Conservation (phyloP, 2,888 invertebrate genomes). For the Tricholauxania praeusta region DNA sequence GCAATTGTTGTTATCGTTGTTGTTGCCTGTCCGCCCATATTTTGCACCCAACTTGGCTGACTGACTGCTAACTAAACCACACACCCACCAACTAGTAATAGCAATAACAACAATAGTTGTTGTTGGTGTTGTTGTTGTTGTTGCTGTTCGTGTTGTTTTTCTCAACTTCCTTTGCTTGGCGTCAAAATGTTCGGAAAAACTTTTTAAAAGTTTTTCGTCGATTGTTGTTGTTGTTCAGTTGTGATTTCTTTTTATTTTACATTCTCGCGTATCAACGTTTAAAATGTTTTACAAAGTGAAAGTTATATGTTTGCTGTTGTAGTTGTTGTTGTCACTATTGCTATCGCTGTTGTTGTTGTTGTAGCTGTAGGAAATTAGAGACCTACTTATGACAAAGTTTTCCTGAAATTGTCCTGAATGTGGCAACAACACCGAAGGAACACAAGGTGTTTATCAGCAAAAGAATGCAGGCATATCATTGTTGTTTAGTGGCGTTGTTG, state of each 20-base stretch:
- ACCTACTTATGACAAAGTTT: slow-evolving; percentile 33
- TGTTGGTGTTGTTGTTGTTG: slow-evolving; percentile 16
- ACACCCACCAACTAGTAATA: too few relatives aligned
- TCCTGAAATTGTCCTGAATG: slow-evolving; percentile 19
- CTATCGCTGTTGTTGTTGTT: slow-evolving; percentile 16
- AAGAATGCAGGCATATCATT: slow-evolving; percentile 16
- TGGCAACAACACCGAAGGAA: slow-evolving; percentile 8
- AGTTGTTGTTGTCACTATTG: slow-evolving; percentile 28
- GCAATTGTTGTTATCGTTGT: slow-evolving; percentile 42
- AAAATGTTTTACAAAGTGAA: slow-evolving; percentile 31
- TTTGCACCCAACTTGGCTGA: not conserved
- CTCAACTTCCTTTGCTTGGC: slow-evolving; percentile 24
- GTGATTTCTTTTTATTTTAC: slow-evolving; percentile 27
- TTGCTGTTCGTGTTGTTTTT: slow-evolving; percentile 12
- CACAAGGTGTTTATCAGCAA: slow-evolving; percentile 19
- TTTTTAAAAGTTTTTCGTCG: slow-evolving; percentile 22
- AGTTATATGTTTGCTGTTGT: slow-evolving; percentile 23
- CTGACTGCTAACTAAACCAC: too few relatives aligned
- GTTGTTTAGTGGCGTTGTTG: slow-evolving; percentile 10
- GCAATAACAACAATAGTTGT: not conserved
- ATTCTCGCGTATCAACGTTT: slow-evolving; percentile 27
- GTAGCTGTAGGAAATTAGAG: slow-evolving; percentile 34
- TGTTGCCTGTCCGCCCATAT: slow-evolving; percentile 5
- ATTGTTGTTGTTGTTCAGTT: slow-evolving; percentile 5
- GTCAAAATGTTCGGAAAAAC: slow-evolving; percentile 27